Base-by-base conservation (phyloP, 1,140 invertebrate genomes). In the Scaptodrosophila lebanonensis region DNA sequence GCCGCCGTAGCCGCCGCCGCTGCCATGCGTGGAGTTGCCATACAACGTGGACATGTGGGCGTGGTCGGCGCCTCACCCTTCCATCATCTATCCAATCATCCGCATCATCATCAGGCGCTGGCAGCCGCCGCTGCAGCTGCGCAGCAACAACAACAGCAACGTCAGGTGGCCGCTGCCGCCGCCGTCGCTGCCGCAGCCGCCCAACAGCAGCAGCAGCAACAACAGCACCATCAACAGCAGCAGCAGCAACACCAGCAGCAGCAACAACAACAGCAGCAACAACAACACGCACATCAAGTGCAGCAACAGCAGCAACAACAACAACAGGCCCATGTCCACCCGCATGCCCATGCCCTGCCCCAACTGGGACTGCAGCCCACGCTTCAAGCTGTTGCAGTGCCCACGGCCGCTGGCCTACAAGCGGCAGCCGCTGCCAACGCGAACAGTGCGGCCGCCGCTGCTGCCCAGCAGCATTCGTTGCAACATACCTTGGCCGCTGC, bases 121-220 rank as follows among this genome's bases (percentile, higher is more conserved):
- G 90, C 90, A 70, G 90, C 91, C 79, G 90, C 90, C 76, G 91
- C 90, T 70, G 87, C 71, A 39, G 83, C 67, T 40, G 71, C 76
- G 88, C 93, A 53, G 89, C 92, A 82, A 91, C 89, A 64, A 91
- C 92, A 36, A 82, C 66, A 88, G 85, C 84, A 76, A 38, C 90
- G 91, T 71, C 92, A 90, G 62, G 92, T 92, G 15, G 87, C 64
- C 32, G 90, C 91, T 69, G 92, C 90, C 66, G 92, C 92, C 7
- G 87, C 64, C 86, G 79, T 76, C 47, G 87, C 86, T 62, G 85
- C 83, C 88, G 88, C 91, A 40, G 91, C 92, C 90, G 89, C 92
- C 87, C 92, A 92, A 87, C 89, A 91, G 87, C 91, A 89, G 91
- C 93, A 91, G 92, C 91, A 92, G 89, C 61, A 27, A 13, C 66